Conservation (phyloP, 2,888 invertebrate species). For the Ceraclea dissimilis region DNA sequence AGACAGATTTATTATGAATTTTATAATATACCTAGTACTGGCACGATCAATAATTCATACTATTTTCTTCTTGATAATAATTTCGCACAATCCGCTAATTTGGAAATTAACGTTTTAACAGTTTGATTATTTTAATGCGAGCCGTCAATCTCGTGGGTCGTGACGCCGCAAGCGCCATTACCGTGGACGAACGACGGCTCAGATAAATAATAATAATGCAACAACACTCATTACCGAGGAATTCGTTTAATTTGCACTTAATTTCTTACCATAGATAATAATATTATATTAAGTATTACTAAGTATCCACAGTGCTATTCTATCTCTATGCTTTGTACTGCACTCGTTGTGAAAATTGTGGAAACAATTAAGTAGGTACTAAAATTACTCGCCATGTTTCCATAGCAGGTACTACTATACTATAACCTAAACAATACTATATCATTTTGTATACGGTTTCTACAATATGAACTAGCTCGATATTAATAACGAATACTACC, state of each 20-base stretch:
- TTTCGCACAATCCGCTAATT: constrained; percentile 21
- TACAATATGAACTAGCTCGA: too few species aligned
- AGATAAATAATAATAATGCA: constrained; percentile 12
- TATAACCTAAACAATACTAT: too few species aligned
- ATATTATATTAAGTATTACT: too few species aligned
- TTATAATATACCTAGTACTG: neutral
- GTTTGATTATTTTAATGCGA: constrained; percentile 25
- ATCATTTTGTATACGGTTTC: too few species aligned
- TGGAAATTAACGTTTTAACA: constrained; percentile 23
- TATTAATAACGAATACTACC: too few species aligned
- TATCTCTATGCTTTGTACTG: too few species aligned
- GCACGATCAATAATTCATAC: neutral
- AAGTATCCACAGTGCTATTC: too few species aligned
- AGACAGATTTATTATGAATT: constrained; percentile 1
- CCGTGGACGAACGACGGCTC: constrained; percentile 8
- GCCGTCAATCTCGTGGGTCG: constrained; percentile 20
- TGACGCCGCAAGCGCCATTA: constrained; percentile 19
- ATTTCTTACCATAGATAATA: constrained; percentile 8
- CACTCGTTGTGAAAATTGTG: too few species aligned
- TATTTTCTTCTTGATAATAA: constrained; percentile 4
- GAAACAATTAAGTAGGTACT: too few species aligned
- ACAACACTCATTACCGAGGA: constrained; percentile 21
- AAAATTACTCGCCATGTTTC: too few species aligned
- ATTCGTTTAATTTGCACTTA: constrained; percentile 25
- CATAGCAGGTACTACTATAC: too few species aligned